Evolutionary conservation across 37 sponge, comb jelly and placozoan genomes (phyloP), one percentile per base, ranked within the genome.

Genomic region (Diacarnus erythraeanus): DNA sequence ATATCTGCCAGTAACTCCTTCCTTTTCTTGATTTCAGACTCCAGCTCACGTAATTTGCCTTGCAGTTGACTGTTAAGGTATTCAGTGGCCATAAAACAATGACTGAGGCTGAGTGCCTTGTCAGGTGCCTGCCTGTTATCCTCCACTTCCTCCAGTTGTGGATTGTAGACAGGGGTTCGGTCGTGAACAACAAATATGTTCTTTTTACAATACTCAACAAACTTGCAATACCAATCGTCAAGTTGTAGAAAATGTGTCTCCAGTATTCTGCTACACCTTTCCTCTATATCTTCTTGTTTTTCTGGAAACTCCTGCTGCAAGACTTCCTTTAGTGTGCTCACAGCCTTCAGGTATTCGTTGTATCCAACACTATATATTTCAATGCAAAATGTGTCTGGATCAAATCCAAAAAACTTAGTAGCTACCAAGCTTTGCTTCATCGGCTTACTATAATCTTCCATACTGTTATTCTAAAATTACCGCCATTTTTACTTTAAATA

Each of bases 301-400:
- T 90, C 82, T 10, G 90, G 86, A 61, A 77, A 83, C 38, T 83
- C 72, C 0, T 42, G 60, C 4, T 79, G 35, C 40, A 91, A 69
- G 2, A 57, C 74, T 58, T 83, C 76, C 36, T 74, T 69, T 9
- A 86, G 65, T 4, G 47, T 38, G 1, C 43, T 59, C 1, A 91
- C 80, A 20, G 80, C 79, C 1, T 26, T 63, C 22, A 79, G 74
- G 47, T 79, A 87, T 33, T 82, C 79, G 64, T 80, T 75, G 64
- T 83, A 77, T 15, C 71, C 73, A 21, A 81, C 36, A 3, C 61
- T 76, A 40, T 79, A 83, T 22, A 87, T 76, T 41, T 83, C 84
- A 10, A 34, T 1, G 47, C 77, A 87, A 18, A 91, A 58, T 30
- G 59, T 59, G 41, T 67, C 44, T 10, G 72, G 58, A 25, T 64